These are phyloP conservation scores for Microplitis deprimator DNA, from an alignment of 2,888 invertebrate genomes.

Conservation along the genomic window DNA sequence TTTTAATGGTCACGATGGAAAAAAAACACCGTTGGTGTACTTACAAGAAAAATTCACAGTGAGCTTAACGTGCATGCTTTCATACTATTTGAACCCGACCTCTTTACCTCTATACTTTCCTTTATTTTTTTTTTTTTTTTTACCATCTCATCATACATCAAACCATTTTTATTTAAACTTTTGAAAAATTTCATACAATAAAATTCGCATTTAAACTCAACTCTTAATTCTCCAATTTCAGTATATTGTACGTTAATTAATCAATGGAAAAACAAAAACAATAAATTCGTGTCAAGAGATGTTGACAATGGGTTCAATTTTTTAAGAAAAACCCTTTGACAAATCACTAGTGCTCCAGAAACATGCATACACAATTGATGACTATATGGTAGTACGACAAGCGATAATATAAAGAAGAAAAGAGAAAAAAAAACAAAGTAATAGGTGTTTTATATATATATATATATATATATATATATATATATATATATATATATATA, in stretches of 20 bases:
- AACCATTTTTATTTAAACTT: background rate
- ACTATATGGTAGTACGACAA: slow-evolving; percentile 29
- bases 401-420: slow-evolving; percentile 1
- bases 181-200: background rate
- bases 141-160: slow-evolving; percentile 9
- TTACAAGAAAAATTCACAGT: background rate
- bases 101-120: slow-evolving; percentile 6
- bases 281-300: background rate
- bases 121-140: slow-evolving; percentile 8
- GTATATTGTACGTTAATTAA: background rate
- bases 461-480: slow-evolving; percentile 1
- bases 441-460: slow-evolving; percentile 1
- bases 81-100: slow-evolving; percentile 4
- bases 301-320: slow-evolving; percentile 39
- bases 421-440: slow-evolving; percentile 10
- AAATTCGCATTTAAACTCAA: background rate
- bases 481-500: slow-evolving; percentile 7
- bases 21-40: slow-evolving; percentile 36
- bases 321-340: slow-evolving; percentile 34
- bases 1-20: slow-evolving; percentile 53
- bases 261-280: no score
- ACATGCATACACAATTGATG: slow-evolving; percentile 43
- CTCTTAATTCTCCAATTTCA: background rate
- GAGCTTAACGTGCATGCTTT: slow-evolving; percentile 12
- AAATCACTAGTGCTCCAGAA: slow-evolving; percentile 47